phyloP scores from a whole-genome alignment of 2,113 vertebrate genomes.

The Hippocampus mohnikei region DNA sequence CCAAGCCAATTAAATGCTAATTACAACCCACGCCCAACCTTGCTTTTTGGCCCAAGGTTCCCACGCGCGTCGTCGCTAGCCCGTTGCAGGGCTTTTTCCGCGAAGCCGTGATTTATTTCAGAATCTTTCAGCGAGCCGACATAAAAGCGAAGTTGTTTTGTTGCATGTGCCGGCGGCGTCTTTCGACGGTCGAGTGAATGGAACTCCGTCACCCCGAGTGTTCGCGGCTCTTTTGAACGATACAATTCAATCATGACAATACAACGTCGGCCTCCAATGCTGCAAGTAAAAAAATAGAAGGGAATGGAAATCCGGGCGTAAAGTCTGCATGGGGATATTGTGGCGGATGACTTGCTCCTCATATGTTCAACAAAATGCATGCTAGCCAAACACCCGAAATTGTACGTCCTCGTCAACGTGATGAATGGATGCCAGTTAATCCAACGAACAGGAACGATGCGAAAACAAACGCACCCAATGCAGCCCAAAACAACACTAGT shows the following conservation, averaged over 20 bases:
- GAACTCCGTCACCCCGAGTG: not conserved
- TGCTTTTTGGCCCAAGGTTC: not conserved
- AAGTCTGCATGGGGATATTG: not conserved
- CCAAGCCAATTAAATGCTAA: not conserved
- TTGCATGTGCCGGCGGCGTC: not conserved
- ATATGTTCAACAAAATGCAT: not conserved
- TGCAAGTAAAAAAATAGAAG: not conserved
- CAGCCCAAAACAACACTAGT: too few relatives aligned
- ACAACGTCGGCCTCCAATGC: not conserved
- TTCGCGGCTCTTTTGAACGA: not conserved
- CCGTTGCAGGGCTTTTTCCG: too few relatives aligned
- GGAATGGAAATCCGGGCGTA: not conserved
- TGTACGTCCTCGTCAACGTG: not conserved
- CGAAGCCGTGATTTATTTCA: too few relatives aligned
- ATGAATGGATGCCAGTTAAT: not conserved
- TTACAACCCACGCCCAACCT: not conserved
- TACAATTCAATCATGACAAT: not conserved
- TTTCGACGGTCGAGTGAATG: not conserved
- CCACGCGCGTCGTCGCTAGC: too few relatives aligned
- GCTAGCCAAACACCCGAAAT: not conserved
- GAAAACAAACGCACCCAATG: not conserved
- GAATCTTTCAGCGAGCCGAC: not conserved
- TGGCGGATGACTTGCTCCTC: not conserved
- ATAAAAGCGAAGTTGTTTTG: not conserved
- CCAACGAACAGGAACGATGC: not conserved